A percentile compares a stretch with the other conserved stretches of the same genome.
phyloP scores from a whole-genome alignment of 2,888 invertebrate species.

The Acrobasis consociella region DNA sequence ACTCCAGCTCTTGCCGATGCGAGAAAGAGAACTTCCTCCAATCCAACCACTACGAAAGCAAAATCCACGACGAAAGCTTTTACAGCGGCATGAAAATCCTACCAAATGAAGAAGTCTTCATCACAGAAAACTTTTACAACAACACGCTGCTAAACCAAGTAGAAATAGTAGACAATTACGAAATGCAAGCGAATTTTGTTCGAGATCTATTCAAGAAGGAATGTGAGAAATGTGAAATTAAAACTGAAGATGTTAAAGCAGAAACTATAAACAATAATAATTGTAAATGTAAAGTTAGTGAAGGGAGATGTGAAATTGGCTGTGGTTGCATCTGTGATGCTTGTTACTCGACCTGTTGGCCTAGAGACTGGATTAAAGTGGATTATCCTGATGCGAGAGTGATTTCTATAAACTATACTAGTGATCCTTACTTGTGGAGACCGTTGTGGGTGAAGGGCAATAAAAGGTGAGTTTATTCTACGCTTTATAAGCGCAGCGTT shows the following conservation, averaged over 20 bases:
- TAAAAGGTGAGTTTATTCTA: slow-evolving; percentile 79
- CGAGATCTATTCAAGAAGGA: slow-evolving; percentile 60
- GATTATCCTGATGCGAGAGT: slow-evolving; percentile 91
- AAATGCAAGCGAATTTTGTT: slow-evolving; percentile 68
- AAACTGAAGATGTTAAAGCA: slow-evolving; percentile 1
- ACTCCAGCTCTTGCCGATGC: slow-evolving; percentile 50
- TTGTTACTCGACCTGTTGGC: slow-evolving; percentile 89
- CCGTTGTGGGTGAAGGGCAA: slow-evolving; percentile 88
- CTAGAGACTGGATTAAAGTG: slow-evolving; percentile 91
- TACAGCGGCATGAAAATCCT: slow-evolving; percentile 45
- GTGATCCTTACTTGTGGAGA: slow-evolving; percentile 89
- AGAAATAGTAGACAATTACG: slow-evolving; percentile 58
- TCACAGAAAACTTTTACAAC: slow-evolving; percentile 69
- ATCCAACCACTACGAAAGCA: slow-evolving; percentile 36
- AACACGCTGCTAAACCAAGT: slow-evolving; percentile 52
- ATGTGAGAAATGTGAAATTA: slow-evolving; percentile 20
- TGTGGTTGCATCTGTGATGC: slow-evolving; percentile 71
- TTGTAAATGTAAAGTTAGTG: slow-evolving; percentile 43
- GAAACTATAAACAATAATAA: neutral
- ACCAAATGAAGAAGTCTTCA: slow-evolving; percentile 56
- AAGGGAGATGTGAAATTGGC: slow-evolving; percentile 53
- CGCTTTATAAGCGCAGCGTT: no score
- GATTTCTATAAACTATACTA: slow-evolving; percentile 91
- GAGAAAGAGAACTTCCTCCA: slow-evolving; percentile 30
- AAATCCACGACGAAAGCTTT: slow-evolving; percentile 50